Evolutionary conservation across 1,140 invertebrate genomes (phyloP).

Genomic region (Vanessa tameamea): DNA sequence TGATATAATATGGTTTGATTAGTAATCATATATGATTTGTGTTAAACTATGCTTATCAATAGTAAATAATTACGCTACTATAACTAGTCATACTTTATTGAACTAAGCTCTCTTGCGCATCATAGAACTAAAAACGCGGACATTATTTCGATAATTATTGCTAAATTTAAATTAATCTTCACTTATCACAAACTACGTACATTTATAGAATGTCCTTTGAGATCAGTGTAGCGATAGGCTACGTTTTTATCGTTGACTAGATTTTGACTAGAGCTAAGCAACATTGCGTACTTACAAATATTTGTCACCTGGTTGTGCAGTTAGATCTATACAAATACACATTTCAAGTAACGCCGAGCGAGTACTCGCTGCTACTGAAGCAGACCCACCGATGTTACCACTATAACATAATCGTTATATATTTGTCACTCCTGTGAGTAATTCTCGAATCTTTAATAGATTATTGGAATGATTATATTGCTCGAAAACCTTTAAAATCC

Average conservation of each 20-base stretch:
- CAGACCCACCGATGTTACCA: neutral
- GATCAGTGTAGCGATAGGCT: slow-evolving; percentile 17
- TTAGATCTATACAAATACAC: slow-evolving; percentile 17
- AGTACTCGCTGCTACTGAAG: neutral
- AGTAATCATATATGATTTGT: slow-evolving; percentile 12
- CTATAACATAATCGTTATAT: neutral
- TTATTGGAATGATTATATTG: slow-evolving; percentile 5
- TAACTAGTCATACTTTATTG: slow-evolving; percentile 13
- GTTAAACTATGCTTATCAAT: slow-evolving; percentile 14
- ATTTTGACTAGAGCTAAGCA: slow-evolving; percentile 28
- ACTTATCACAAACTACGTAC: slow-evolving; percentile 7
- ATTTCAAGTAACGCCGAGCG: neutral
- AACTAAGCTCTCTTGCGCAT: slow-evolving; percentile 28
- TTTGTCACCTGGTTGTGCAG: slow-evolving; percentile 21
- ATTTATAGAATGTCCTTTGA: slow-evolving; percentile 22
- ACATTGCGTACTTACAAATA: slow-evolving; percentile 1
- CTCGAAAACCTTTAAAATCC: neutral
- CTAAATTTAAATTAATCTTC: slow-evolving; percentile 19
- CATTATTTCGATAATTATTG: slow-evolving; percentile 27
- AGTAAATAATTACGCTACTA: slow-evolving; percentile 24
- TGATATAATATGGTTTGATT: slow-evolving; percentile 17
- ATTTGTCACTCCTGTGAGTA: too few species aligned
- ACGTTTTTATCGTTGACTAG: slow-evolving; percentile 24
- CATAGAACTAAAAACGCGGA: slow-evolving; percentile 18
- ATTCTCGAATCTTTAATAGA: neutral